A percentile compares a stretch with the other conserved stretches of the same genome.
Conservation (phyloP, 2,797 vertebrate species). For the Chrysocyon brachyurus region DNA sequence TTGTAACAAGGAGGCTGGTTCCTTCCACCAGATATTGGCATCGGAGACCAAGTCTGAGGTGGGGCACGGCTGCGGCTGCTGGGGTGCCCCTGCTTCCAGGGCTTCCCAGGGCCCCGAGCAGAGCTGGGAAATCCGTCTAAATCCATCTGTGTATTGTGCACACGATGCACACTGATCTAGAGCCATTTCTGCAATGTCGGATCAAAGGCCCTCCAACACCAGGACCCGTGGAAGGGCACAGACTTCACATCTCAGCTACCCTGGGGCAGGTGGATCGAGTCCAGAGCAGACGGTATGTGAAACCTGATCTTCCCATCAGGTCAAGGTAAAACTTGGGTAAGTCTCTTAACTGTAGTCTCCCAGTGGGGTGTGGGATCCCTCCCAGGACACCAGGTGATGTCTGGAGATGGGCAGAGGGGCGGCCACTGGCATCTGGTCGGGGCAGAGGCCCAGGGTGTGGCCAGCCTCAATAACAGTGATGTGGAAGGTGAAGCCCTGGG, state of each 20-base stretch:
- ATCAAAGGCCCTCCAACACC: neutral
- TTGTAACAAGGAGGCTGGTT: neutral
- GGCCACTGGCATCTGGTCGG: neutral
- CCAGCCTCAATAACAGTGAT: neutral
- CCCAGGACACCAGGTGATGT: neutral
- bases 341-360: neutral
- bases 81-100: neutral
- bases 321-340: neutral
- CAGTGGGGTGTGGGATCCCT: neutral
- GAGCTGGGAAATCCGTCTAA: neutral
- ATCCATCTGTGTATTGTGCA: fast-evolving
- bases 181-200: neutral
- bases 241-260: neutral
- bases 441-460: neutral
- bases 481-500: neutral
- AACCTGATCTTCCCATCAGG: neutral
- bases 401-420: neutral
- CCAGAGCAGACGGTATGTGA: neutral
- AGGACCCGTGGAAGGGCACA: neutral
- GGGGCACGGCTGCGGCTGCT: neutral
- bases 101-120: neutral
- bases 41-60: neutral
- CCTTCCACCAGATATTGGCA: neutral
- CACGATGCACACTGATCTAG: no score
- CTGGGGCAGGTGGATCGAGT: no score